phyloP scores from a whole-genome alignment of 1,140 invertebrate species.

The Planococcus citri region DNA sequence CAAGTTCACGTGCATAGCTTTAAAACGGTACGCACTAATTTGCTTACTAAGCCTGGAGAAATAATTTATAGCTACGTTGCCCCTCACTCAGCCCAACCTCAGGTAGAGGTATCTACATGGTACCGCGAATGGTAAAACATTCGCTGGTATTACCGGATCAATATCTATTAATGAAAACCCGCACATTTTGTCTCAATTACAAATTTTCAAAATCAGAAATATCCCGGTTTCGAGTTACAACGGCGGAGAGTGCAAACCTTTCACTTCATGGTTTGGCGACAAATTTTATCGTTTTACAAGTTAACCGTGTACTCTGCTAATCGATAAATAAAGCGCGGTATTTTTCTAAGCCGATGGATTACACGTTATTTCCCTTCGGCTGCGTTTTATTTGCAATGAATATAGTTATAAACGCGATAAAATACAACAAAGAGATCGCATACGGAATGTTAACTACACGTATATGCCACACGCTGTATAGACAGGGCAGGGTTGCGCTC shows the following conservation, averaged over 20 bases:
- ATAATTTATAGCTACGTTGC: not conserved
- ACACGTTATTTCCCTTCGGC: not conserved
- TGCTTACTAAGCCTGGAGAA: not conserved
- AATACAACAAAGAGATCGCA: not conserved
- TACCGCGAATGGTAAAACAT: not conserved
- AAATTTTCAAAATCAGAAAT: not conserved
- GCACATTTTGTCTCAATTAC: not conserved
- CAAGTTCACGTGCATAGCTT: not conserved
- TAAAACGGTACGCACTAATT: not conserved
- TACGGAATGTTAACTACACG: not conserved
- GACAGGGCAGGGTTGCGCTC: too few relatives aligned
- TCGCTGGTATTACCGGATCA: not conserved
- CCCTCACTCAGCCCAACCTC: too few relatives aligned
- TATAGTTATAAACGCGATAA: not conserved
- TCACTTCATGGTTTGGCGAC: not conserved
- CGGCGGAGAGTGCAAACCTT: not conserved
- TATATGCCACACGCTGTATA: too few relatives aligned
- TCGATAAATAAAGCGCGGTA: not conserved
- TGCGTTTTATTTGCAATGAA: constrained; percentile 3
- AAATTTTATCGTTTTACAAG: not conserved
- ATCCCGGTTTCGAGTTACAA: not conserved
- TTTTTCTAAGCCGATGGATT: not conserved
- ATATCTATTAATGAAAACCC: constrained; percentile 3
- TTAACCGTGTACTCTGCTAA: not conserved
- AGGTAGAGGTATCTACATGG: too few relatives aligned